Conservation (phyloP, 1,140 invertebrate species). For the Trissolcus basalis region DNA sequence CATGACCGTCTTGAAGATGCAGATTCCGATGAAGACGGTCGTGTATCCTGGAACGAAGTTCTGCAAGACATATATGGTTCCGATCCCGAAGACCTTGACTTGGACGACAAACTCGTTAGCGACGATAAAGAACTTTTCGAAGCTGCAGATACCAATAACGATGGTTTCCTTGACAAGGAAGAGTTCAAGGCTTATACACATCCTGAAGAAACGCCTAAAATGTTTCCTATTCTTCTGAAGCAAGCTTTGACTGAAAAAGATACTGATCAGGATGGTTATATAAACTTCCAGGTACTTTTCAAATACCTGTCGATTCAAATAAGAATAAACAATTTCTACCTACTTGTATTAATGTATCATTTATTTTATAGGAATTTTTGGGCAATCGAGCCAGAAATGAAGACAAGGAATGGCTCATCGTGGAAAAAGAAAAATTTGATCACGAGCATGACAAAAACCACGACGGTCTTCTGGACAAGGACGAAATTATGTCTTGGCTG, state of each 20-base stretch:
- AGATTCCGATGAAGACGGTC: conserved; percentile 88
- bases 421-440: conserved; percentile 94
- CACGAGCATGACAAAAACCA: conserved; percentile 90
- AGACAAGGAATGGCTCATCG: conserved; percentile 87
- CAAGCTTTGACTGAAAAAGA: conserved; percentile 93
- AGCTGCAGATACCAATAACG: conserved; percentile 89
- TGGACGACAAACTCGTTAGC: conserved; percentile 78
- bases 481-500: conserved; percentile 92
- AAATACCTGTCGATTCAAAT: no score
- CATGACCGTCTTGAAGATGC: conserved; percentile 90
- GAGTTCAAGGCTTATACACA: conserved; percentile 95
- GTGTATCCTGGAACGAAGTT: conserved; percentile 93
- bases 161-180: conserved; percentile 84
- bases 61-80: conserved; percentile 87
- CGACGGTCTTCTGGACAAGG: conserved; percentile 87
- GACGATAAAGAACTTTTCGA: conserved; percentile 92
- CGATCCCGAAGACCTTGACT: conserved; percentile 77
- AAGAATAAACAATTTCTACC: no score
- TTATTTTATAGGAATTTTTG: conserved; percentile 81
- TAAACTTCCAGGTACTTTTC: conserved; percentile 80
- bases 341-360: no score
- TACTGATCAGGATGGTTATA: conserved; percentile 86
- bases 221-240: conserved; percentile 89
- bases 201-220: conserved; percentile 94
- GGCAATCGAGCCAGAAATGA: conserved; percentile 84